These are phyloP conservation scores for Melitaea athalia DNA, from an alignment of 2,888 invertebrate species.

Conservation along the genomic window DNA sequence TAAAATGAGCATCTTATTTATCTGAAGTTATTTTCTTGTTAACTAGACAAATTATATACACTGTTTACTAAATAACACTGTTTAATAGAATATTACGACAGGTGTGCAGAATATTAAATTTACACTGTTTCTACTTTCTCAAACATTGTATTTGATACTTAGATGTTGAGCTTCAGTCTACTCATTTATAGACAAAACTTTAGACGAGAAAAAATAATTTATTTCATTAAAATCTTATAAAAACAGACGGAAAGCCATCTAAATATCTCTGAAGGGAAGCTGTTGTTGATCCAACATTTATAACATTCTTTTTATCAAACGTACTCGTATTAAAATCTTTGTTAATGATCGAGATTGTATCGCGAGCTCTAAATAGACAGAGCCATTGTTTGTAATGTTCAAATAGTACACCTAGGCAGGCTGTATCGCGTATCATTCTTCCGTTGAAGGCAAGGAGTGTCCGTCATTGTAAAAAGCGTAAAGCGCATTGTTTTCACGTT, in stretches of 20 bases:
- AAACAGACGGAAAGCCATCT: slow-evolving; percentile 12
- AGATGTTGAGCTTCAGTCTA: not conserved
- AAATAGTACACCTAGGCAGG: slow-evolving; percentile 50
- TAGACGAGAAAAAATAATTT: slow-evolving; percentile 7
- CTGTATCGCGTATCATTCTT: slow-evolving; percentile 61
- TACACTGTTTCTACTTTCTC: not conserved
- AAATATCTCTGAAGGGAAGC: slow-evolving; percentile 4
- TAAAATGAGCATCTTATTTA: no score
- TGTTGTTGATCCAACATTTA: slow-evolving; percentile 8
- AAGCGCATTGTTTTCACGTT: slow-evolving; percentile 70
- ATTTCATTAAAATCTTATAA: slow-evolving; percentile 16
- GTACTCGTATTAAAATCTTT: slow-evolving; percentile 14
- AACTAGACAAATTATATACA: no score
- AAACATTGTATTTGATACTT: not conserved
- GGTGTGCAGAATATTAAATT: not conserved
- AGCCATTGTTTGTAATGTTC: slow-evolving; percentile 51
- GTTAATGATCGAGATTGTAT: slow-evolving; percentile 24
- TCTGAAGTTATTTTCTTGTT: no score
- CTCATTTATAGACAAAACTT: not conserved
- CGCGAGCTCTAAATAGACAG: slow-evolving; percentile 37
- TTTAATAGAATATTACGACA: not conserved
- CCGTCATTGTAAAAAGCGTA: slow-evolving; percentile 68
- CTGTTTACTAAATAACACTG: no score
- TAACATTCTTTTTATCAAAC: slow-evolving; percentile 9
- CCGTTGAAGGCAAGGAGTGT: slow-evolving; percentile 65